phyloP scores from a whole-genome alignment of 2,888 invertebrate species.

The Xylota segnis region DNA sequence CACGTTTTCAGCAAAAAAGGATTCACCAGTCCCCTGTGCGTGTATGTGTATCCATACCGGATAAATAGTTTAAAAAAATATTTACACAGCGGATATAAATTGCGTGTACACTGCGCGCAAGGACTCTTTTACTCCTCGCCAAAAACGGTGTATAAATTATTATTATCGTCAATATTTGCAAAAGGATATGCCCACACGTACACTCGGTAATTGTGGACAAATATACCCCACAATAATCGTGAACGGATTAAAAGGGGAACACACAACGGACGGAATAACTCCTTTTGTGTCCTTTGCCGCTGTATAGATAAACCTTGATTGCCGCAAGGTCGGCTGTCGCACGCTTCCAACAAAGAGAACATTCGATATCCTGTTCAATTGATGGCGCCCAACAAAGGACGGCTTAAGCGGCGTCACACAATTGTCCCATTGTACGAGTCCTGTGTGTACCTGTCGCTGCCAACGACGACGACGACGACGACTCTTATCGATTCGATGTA shows the following conservation, averaged over 20 bases:
- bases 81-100: conserved; percentile 24
- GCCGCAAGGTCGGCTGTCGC: conserved; percentile 57
- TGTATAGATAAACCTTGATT: conserved; percentile 53
- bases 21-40: conserved; percentile 12
- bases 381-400: conserved; percentile 64
- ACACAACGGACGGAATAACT: conserved; percentile 2
- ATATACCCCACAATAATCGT: conserved; percentile 49
- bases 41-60: not conserved
- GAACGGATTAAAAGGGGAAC: conserved; percentile 52
- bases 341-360: conserved; percentile 53
- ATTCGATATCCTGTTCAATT: conserved; percentile 66
- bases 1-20: conserved; percentile 56
- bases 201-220: conserved; percentile 65
- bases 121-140: not conserved
- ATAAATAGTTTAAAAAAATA: conserved; percentile 44
- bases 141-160: conserved; percentile 51
- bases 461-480: conserved; percentile 25
- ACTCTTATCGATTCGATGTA: conserved; percentile 52
- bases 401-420: conserved; percentile 65
- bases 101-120: not conserved
- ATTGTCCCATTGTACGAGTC: conserved; percentile 41
- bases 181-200: conserved; percentile 62
- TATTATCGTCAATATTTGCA: conserved; percentile 54
- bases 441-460: conserved; percentile 31
- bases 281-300: conserved; percentile 15